Conservation (phyloP, 2,113 vertebrate genomes). For the Bagarius yarrelli region DNA sequence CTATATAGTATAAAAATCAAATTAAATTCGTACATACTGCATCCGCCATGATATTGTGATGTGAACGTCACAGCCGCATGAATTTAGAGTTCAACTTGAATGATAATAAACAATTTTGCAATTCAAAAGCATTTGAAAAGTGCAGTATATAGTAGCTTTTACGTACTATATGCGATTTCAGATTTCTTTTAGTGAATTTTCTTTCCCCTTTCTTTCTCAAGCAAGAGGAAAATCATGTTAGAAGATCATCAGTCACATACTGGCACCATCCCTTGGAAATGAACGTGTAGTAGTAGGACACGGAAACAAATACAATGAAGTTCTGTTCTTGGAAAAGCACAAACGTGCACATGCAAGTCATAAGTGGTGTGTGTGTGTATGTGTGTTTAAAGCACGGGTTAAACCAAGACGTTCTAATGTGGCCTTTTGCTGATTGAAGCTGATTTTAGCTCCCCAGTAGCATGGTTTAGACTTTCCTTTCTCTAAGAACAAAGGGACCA, state of each 20-base stretch:
- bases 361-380: neutral
- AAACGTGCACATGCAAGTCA: neutral
- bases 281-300: neutral
- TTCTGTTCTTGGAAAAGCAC: constrained; percentile 7
- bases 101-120: too few species aligned
- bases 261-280: neutral
- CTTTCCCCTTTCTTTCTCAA: neutral
- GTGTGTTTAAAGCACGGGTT: neutral
- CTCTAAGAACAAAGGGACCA: constrained; percentile 32
- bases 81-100: too few species aligned
- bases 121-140: too few species aligned
- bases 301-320: neutral
- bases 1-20: too few species aligned
- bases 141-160: too few species aligned
- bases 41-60: too few species aligned
- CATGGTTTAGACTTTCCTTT: constrained; percentile 16
- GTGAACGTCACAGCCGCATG: too few species aligned
- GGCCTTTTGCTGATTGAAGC: constrained; percentile 20
- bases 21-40: too few species aligned
- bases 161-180: neutral
- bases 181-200: neutral
- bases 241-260: constrained; percentile 22
- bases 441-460: neutral
- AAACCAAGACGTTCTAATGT: constrained; percentile 14
- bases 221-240: neutral